phyloP scores from a whole-genome alignment of 2,113 vertebrate genomes.

The Ictalurus furcatus region DNA sequence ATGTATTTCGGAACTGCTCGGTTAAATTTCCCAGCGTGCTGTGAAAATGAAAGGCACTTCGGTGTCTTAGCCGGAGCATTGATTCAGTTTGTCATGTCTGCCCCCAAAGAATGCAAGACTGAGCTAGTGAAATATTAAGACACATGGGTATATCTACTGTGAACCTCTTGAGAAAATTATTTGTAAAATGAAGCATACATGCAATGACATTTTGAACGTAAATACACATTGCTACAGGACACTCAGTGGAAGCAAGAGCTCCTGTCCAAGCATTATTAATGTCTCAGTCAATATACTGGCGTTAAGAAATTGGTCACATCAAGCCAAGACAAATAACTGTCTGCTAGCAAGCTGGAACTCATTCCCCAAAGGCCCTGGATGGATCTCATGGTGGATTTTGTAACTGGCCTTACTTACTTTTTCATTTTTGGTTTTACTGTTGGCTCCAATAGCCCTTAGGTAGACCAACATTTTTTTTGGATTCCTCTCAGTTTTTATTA shows the following conservation, averaged over 20 bases:
- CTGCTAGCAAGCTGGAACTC: not conserved
- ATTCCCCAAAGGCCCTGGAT: not conserved
- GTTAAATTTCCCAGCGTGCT: not conserved
- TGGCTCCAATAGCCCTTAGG: not conserved
- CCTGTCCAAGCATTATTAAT: not conserved
- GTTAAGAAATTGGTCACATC: not conserved
- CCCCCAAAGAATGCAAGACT: slow-evolving; percentile 30
- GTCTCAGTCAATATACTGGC: not conserved
- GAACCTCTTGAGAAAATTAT: not conserved
- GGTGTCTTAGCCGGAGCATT: not conserved
- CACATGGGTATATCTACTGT: not conserved
- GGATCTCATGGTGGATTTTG: not conserved
- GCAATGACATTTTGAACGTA: not conserved
- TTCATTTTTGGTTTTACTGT: not conserved
- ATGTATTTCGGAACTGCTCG: not conserved
- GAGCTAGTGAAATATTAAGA: slow-evolving; percentile 15
- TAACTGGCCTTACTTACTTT: too few relatives aligned
- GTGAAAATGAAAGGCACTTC: not conserved
- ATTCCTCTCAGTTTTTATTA: not conserved
- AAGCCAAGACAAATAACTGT: not conserved
- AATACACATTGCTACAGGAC: not conserved
- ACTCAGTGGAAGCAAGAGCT: not conserved
- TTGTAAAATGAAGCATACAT: not conserved
- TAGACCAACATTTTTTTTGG: not conserved
- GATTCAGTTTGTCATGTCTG: slow-evolving; percentile 26